Base-by-base conservation (phyloP, 2,113 vertebrate genomes). In the Scytalopus superciliaris region DNA sequence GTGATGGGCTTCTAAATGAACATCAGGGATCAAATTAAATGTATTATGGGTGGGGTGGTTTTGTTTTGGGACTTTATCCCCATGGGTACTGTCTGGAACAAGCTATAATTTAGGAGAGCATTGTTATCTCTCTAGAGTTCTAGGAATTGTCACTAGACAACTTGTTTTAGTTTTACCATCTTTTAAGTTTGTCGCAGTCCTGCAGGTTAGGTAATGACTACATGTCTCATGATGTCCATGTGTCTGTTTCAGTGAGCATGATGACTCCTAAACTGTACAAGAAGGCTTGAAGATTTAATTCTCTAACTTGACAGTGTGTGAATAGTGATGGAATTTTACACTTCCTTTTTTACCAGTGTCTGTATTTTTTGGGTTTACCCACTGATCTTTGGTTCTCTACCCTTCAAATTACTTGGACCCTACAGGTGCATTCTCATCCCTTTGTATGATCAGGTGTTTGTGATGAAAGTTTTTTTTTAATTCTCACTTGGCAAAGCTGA, bases 21-120 rank as follows among this genome's bases (percentile, higher is more conserved):
- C 4, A 2, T 21, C 40, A 60, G 19, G 12, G 22, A 27, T 90
- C 7, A 95, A 64, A 56, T 68, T 17, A 33, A 28, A 33, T 64
- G 15, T 47, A 8, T 55, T 89, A 16, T 35, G 25, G 9, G 5
- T 47, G 17, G 21, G 25, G 12, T 22, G 10, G 6, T 63, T 23
- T 17, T 27, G 12, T 6, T 69, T 19, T 17, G 6, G 17, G 2
- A 2, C 28, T 24, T 16, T 74, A 37, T 18, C 1, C 10, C 0
- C 8, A 5, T 52, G 22, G 16, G 5, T 62, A 25, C 13, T 76
- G 13, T 64, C 23, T 55, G 19, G 19, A 52, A 42, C 82, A 45
- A 76, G 11, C 19, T 76, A 22, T 28, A 8, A 12, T 70, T 66
- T 39, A 40, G 50, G n/a, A 66, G 19, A 47, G 8, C 4, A 5